phyloP scores from a whole-genome alignment of 2,888 invertebrate genomes.

The Calliopum simillimum region DNA sequence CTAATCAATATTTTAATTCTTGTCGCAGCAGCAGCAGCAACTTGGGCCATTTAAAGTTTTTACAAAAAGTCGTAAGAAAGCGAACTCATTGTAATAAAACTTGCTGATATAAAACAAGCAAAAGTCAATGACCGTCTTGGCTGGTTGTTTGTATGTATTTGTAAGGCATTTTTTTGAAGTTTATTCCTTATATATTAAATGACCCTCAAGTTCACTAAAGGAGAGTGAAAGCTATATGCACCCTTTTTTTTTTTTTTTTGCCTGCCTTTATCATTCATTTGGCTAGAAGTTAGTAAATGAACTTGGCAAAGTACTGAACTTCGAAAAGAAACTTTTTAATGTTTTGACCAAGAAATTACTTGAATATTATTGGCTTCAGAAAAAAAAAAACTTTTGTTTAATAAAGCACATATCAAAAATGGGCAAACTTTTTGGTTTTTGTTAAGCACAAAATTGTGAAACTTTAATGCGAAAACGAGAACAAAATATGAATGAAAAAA shows the following conservation, averaged over 20 bases:
- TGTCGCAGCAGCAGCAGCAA: neutral
- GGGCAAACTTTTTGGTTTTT: conserved; percentile 41
- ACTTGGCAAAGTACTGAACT: conserved; percentile 18
- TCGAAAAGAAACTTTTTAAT: conserved; percentile 22
- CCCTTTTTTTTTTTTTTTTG: no score
- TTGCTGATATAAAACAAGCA: conserved; percentile 7
- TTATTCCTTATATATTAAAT: neutral
- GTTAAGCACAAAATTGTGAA: conserved; percentile 33
- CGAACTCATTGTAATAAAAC: neutral
- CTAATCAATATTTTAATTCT: conserved; percentile 40
- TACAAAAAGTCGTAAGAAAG: conserved; percentile 9
- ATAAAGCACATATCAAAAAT: conserved; percentile 34
- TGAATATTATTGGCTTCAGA: no score
- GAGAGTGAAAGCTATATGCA: no score
- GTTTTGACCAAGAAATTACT: neutral
- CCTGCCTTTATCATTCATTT: no score
- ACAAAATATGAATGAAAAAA: conserved; percentile 2
- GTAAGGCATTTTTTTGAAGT: neutral
- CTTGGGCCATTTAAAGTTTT: neutral
- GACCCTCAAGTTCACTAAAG: neutral
- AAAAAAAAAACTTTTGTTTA: no score
- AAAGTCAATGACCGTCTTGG: conserved; percentile 30
- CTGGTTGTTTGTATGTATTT: neutral
- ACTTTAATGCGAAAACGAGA: conserved; percentile 21
- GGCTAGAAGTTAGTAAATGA: conserved; percentile 5